Percentiles rank a stretch among this genome's conserved stretches.
phyloP scores from a whole-genome alignment of 2,888 invertebrate species.

The Aelia acuminata region DNA sequence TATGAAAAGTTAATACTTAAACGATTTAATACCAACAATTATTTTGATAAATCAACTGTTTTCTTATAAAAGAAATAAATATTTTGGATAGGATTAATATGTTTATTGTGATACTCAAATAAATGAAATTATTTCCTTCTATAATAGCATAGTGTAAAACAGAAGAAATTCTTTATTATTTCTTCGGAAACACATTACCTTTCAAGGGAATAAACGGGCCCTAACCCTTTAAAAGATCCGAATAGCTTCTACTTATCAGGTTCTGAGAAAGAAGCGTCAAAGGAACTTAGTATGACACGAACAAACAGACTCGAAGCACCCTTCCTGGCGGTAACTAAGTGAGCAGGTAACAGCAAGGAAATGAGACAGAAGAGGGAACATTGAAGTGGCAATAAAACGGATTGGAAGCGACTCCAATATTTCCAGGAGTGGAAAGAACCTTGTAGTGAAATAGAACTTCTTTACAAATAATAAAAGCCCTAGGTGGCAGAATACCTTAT shows the following conservation, averaged over 20 bases:
- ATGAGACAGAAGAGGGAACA: slow-evolving; percentile 22
- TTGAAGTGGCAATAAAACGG: slow-evolving; percentile 33
- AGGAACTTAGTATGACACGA: slow-evolving; percentile 3
- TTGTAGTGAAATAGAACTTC: neutral
- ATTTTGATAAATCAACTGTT: too few relatives aligned
- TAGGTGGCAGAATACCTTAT: neutral
- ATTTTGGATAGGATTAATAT: neutral
- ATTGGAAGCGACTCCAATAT: slow-evolving; percentile 26
- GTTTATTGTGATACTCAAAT: neutral
- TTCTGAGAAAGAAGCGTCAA: slow-evolving; percentile 30
- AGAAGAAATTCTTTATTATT: neutral
- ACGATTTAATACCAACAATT: too few relatives aligned
- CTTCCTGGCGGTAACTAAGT: slow-evolving; percentile 13
- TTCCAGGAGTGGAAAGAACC: neutral
- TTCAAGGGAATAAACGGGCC: neutral
- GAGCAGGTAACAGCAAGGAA: slow-evolving; percentile 5
- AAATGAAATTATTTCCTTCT: neutral
- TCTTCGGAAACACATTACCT: neutral
- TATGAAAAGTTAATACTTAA: too few relatives aligned
- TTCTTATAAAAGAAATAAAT: neutral
- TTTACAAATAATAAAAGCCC: neutral
- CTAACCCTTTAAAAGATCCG: neutral
- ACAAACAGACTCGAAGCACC: slow-evolving; percentile 4
- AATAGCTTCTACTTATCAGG: neutral
- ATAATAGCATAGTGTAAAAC: neutral